Base-by-base conservation (phyloP, 2,797 vertebrate genomes). In the Dryobates pubescens region DNA sequence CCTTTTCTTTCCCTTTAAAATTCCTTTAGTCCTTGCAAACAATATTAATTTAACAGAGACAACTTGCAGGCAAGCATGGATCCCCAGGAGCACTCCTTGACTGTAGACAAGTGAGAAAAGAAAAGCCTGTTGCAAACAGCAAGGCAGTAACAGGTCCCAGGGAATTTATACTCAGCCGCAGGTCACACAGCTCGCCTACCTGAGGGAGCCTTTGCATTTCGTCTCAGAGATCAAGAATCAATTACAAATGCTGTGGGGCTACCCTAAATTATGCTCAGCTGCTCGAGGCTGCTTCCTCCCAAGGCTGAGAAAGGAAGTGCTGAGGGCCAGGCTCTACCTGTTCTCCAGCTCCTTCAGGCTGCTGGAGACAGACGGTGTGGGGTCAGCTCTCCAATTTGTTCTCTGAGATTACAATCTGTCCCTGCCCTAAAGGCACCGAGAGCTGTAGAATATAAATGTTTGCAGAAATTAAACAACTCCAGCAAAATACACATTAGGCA, bases 401-500 rank as follows among this genome's bases (percentile, higher is more conserved):
- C 58, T 80, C 49, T 24, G 69, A 80, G 81, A 84, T n/a, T 22
- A 34, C 68, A 88, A 38, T 75, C 91, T 91, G 81, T 86, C 68
- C 72, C 80, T 95, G 77, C 81, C 85, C 85, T 74, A 82, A 88
- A 93, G 86, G 77, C 61, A 30, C 74, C 24, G 23, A 2, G 26
- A 80, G 58, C 75, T 57, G 36, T 20, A 58, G 45, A 69, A 56
- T 62, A 93, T 30, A 82, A 75, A 84, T 38, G 65, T 75, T 86
- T 82, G 69, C 72, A 94, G 86, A 91, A 94, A 96, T 89, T 45
- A 86, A 93, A 93, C 54, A 51, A 84, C 69, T 86, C 67, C 51
- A 75, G 77, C 84, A 94, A 95, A 96, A 95, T 15, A 68, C 69
- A 41, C 38, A 49, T 85, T 84, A 88, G 57, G 72, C 89, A 96